phyloP scores from a whole-genome alignment of 2,797 vertebrate genomes.

The Glossophaga mutica region DNA sequence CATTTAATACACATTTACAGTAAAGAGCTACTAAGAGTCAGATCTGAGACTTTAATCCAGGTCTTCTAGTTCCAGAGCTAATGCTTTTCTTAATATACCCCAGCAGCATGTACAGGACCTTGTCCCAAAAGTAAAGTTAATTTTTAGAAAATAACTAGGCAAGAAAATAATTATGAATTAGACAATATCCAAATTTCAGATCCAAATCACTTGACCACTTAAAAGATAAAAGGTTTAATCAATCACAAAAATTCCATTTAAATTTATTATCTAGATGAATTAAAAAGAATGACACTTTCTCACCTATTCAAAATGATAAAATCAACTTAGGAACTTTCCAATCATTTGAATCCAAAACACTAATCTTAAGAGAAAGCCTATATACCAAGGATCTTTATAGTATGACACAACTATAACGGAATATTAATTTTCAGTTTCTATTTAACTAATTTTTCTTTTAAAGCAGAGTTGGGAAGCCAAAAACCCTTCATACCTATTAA shows the following conservation, averaged over 20 bases:
- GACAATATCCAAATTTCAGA: slow-evolving; percentile 33
- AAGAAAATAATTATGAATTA: slow-evolving; percentile 49
- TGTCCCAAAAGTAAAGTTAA: slow-evolving; percentile 17
- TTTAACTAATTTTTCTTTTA: slow-evolving; percentile 55
- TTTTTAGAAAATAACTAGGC: slow-evolving; percentile 38
- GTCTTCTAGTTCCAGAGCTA: neutral
- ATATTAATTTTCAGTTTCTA: slow-evolving; percentile 56
- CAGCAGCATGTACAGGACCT: neutral
- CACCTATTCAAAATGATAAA: slow-evolving; percentile 49
- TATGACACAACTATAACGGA: slow-evolving; percentile 43
- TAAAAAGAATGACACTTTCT: slow-evolving; percentile 50
- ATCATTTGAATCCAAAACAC: slow-evolving; percentile 47
- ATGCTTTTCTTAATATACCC: neutral
- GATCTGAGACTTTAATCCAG: neutral
- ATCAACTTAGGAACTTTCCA: slow-evolving; percentile 48
- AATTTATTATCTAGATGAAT: slow-evolving; percentile 50
- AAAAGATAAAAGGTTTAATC: slow-evolving; percentile 51
- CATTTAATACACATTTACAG: neutral
- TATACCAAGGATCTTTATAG: slow-evolving; percentile 23
- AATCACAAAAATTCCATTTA: slow-evolving; percentile 52
- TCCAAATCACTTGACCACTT: slow-evolving; percentile 28
- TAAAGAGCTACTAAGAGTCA: neutral
- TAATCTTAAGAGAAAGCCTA: slow-evolving; percentile 48
- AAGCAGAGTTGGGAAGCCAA: slow-evolving; percentile 20
- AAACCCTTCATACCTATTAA: slow-evolving; percentile 30